phyloP scores from a whole-genome alignment of 2,113 vertebrate species.

The Megalops atlanticus region DNA sequence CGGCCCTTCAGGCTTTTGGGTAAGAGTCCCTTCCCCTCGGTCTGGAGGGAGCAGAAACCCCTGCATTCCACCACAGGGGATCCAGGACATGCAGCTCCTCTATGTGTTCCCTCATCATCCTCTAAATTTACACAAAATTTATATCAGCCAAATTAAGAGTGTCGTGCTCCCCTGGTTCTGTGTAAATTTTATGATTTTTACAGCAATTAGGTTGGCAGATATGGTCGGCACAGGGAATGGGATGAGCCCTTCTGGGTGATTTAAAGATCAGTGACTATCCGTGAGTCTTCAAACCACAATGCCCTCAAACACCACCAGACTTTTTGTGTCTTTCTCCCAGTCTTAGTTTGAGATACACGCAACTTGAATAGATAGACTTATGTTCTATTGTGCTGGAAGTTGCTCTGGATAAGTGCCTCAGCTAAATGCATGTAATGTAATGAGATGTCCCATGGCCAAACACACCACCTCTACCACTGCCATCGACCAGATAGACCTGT shows the following conservation, averaged over 20 bases:
- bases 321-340: neutral
- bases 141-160: neutral
- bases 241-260: neutral
- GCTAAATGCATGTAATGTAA: no score
- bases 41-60: conserved; percentile 31
- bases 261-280: neutral
- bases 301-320: neutral
- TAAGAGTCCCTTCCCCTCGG: conserved; percentile 70
- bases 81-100: neutral
- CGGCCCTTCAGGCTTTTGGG: conserved; percentile 67
- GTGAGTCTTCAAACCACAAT: neutral
- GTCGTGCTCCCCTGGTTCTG: neutral
- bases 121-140: no score
- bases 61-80: conserved; percentile 4
- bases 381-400: no score
- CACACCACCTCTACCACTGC: no score
- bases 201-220: no score
- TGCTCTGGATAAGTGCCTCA: no score
- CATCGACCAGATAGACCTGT: neutral
- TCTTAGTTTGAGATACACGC: neutral
- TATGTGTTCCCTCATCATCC: neutral
- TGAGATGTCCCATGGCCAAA: no score
- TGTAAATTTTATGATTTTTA: neutral
- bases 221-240: no score
- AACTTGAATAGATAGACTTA: no score